Percentiles rank a stretch among this genome's conserved stretches.
Conservation (phyloP, 2,113 vertebrate species). For the Glaucomys volans region DNA sequence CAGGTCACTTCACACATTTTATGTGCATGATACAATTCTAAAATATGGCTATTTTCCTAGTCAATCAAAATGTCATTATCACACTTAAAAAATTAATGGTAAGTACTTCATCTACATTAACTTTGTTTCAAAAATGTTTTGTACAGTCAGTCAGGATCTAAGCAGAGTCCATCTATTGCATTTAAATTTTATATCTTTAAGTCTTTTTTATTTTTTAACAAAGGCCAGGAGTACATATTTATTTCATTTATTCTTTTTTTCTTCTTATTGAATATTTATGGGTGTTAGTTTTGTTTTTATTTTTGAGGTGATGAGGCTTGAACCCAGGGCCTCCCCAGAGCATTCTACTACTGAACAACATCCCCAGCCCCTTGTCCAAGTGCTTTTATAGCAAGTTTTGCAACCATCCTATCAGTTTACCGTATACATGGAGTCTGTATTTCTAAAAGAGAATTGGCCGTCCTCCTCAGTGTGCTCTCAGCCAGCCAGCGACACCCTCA, state of each 20-base stretch:
- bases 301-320: neutral
- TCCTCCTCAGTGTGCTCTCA: neutral
- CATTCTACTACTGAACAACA: neutral
- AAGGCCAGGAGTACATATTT: neutral
- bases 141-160: neutral
- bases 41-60: neutral
- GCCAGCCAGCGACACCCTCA: neutral
- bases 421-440: neutral
- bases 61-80: neutral
- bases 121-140: neutral
- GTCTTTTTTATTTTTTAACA: neutral
- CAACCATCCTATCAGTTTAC: neutral
- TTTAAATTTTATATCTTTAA: neutral
- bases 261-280: neutral
- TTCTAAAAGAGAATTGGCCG: neutral
- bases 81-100: neutral
- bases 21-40: neutral
- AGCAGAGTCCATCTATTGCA: neutral
- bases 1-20: neutral
- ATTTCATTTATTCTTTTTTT: neutral
- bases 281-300: too few species aligned
- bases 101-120: neutral
- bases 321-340: too few species aligned
- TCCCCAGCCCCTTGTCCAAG: neutral
- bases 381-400: neutral